These are phyloP conservation scores for Sipha maydis DNA, from an alignment of 2,888 invertebrate species.

Conservation along the genomic window DNA sequence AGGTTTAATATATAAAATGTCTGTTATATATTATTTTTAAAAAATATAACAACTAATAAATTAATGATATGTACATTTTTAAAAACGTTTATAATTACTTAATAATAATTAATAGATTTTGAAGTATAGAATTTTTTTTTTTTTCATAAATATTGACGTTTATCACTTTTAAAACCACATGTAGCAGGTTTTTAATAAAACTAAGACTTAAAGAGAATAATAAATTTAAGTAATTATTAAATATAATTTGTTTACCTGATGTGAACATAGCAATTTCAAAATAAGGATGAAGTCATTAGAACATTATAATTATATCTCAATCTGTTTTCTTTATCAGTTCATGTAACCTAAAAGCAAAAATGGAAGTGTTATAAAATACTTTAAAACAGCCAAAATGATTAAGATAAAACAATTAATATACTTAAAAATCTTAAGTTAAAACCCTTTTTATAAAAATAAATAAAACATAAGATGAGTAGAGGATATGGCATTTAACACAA, in stretches of 20 bases:
- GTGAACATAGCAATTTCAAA: constrained; percentile 2
- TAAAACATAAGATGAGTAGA: no score
- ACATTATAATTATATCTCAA: not conserved
- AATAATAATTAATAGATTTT: not conserved
- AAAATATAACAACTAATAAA: no score
- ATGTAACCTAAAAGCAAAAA: not conserved
- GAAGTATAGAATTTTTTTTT: no score
- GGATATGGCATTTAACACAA: no score
- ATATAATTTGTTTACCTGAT: not conserved
- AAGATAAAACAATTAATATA: no score
- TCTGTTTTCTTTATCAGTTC: not conserved
- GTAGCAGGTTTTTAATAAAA: not conserved
- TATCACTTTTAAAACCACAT: not conserved
- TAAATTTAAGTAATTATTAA: not conserved
- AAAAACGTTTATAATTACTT: not conserved
- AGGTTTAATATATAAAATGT: no score
- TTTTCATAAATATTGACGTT: no score
- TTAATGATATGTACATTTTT: no score
- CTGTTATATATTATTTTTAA: no score
- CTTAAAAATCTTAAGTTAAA: no score
- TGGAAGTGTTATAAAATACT: not conserved
- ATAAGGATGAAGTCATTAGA: not conserved
- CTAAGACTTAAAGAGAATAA: not conserved
- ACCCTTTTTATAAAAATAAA: no score
- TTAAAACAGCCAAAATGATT: no score